These are phyloP conservation scores for Polydrusus cervinus DNA, from an alignment of 2,888 invertebrate genomes.

Conservation along the genomic window DNA sequence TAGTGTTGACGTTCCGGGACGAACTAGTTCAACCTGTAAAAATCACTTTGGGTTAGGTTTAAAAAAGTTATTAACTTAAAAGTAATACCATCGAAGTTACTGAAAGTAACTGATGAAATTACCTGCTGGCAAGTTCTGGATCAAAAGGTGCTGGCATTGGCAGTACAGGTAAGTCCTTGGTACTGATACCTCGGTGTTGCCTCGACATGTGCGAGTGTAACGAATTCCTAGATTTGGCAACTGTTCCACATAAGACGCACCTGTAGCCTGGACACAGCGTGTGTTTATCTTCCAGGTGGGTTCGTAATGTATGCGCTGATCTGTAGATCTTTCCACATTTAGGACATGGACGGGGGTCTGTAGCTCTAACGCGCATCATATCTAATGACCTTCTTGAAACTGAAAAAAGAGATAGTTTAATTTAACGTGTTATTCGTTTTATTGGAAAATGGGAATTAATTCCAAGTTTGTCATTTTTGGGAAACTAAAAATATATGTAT, in stretches of 20 bases:
- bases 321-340: slow-evolving; percentile 95
- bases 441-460: neutral
- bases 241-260: slow-evolving; percentile 93
- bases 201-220: slow-evolving; percentile 95
- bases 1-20: too few species aligned
- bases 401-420: slow-evolving; percentile 32
- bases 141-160: slow-evolving; percentile 95
- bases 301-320: slow-evolving; percentile 91
- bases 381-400: slow-evolving; percentile 83
- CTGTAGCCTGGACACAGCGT: slow-evolving; percentile 94
- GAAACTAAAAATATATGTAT: too few species aligned
- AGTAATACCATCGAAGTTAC: too few species aligned
- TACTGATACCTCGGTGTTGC: slow-evolving; percentile 93
- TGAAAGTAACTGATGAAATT: slow-evolving; percentile 41
- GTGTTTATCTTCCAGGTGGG: slow-evolving; percentile 94
- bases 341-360: slow-evolving; percentile 93
- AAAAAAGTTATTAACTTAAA: too few species aligned
- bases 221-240: slow-evolving; percentile 93
- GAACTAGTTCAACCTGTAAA: too few species aligned
- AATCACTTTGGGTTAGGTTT: too few species aligned
- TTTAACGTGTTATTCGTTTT: neutral
- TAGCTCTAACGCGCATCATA: slow-evolving; percentile 89
- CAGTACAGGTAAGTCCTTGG: slow-evolving; percentile 92
- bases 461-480: too few species aligned
- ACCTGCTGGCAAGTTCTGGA: slow-evolving; percentile 89